These are phyloP conservation scores for Colaptes auratus DNA, from an alignment of 2,113 vertebrate species.

Conservation along the genomic window DNA sequence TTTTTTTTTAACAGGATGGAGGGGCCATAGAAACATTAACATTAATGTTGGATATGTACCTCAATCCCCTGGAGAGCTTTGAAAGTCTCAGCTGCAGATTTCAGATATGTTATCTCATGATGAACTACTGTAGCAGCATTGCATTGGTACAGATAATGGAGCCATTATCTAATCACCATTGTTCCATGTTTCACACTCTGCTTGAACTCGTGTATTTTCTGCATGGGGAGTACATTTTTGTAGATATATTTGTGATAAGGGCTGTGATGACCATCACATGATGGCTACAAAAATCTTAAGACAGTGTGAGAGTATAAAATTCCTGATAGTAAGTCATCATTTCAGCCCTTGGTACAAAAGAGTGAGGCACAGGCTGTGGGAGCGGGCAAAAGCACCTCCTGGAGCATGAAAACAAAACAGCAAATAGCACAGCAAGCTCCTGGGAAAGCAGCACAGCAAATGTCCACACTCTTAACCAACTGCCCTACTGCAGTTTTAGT, in stretches of 20 bases:
- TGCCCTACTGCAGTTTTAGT: not conserved
- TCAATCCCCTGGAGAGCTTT: not conserved
- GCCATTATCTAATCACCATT: constrained; percentile 28
- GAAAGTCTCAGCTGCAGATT: constrained; percentile 2
- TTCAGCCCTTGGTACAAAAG: not conserved
- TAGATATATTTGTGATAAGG: not conserved
- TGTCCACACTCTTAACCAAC: rapidly evolving
- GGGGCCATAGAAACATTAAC: not conserved
- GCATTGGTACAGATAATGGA: constrained; percentile 16
- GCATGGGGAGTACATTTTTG: not conserved
- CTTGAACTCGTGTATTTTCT: constrained; percentile 15
- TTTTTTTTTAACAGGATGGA: not conserved
- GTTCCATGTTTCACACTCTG: constrained; percentile 17
- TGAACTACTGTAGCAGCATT: not conserved
- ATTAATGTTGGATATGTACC: not conserved
- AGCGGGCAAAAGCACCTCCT: not conserved
- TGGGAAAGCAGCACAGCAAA: not conserved
- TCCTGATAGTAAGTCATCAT: not conserved
- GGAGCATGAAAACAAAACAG: not conserved
- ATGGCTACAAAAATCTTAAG: not conserved
- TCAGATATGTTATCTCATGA: constrained; percentile 5
- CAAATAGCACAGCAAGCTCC: not conserved
- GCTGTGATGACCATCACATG: not conserved
- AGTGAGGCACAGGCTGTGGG: not conserved
- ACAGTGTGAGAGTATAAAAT: not conserved